Evolutionary conservation across 2,888 invertebrate genomes (phyloP).

Genomic region (Syrista parreyssii): DNA sequence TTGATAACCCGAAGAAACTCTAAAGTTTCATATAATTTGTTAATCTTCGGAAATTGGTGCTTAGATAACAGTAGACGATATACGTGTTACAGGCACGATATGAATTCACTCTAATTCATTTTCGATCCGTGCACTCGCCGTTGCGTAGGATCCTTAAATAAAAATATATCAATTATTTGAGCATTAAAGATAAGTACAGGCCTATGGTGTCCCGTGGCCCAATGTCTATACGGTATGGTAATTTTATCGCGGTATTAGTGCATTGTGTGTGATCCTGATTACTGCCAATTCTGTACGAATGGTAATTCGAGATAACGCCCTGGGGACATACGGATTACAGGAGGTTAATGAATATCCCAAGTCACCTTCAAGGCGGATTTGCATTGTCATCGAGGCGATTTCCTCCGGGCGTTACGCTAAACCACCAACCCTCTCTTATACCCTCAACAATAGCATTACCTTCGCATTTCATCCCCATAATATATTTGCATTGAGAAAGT

Average conservation of each 20-base stretch:
- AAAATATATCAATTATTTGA: conserved; percentile 49
- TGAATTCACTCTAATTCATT: neutral
- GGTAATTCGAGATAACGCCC: conserved; percentile 40
- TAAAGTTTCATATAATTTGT: neutral
- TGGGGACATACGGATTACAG: conserved; percentile 28
- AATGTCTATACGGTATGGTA: conserved; percentile 32
- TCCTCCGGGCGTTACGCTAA: conserved; percentile 3
- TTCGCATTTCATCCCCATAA: neutral
- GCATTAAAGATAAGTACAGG: conserved; percentile 33
- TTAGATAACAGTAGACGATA: neutral
- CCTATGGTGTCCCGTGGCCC: conserved; percentile 18
- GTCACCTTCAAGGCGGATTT: conserved; percentile 6
- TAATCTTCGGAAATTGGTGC: neutral
- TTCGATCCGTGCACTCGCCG: neutral
- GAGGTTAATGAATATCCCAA: conserved; percentile 20
- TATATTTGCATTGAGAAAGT: neutral
- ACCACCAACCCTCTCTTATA: neutral
- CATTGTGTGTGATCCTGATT: conserved; percentile 47
- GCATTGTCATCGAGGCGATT: neutral
- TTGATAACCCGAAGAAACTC: neutral
- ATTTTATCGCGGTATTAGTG: conserved; percentile 53
- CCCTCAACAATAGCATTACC: neutral
- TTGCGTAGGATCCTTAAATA: conserved; percentile 35
- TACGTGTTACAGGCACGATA: neutral
- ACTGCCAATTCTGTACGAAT: conserved; percentile 40